Conservation (phyloP, 2,113 vertebrate species). For the Limnothrissa miodon region DNA sequence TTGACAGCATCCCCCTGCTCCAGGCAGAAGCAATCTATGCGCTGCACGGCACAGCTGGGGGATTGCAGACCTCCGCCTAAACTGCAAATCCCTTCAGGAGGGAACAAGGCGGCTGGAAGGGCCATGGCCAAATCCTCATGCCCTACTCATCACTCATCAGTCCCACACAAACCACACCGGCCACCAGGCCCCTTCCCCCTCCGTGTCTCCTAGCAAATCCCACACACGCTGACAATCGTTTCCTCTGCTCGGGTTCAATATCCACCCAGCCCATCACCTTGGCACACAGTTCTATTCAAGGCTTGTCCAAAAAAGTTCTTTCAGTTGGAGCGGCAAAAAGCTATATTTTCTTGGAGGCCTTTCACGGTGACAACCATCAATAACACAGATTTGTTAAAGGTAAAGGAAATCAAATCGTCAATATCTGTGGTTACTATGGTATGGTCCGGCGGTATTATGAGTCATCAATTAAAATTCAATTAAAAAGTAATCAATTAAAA, state of each 20-base stretch:
- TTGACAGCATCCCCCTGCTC: slow-evolving; percentile 81
- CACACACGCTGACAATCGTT: neutral
- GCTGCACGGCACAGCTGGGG: slow-evolving; percentile 69
- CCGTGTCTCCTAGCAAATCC: neutral
- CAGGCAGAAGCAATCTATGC: slow-evolving; percentile 87
- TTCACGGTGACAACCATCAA: neutral
- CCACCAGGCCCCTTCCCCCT: neutral
- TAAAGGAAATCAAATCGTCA: neutral
- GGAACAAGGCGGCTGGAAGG: neutral
- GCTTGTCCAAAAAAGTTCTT: neutral
- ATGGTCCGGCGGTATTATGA: neutral
- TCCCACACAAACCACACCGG: neutral
- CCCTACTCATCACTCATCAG: neutral
- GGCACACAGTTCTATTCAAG: neutral
- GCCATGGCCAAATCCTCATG: neutral
- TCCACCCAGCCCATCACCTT: neutral
- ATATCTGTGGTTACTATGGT: neutral
- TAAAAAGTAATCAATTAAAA: neutral
- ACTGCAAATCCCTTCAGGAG: slow-evolving; percentile 43
- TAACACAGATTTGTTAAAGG: neutral
- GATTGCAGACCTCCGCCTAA: slow-evolving; percentile 37
- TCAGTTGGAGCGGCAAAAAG: neutral
- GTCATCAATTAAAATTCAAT: neutral
- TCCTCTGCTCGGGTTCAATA: neutral
- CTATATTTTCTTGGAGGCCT: neutral